Percentiles rank a stretch among this genome's conserved stretches.
These are phyloP conservation scores for Stegastes partitus DNA, from an alignment of 2,113 vertebrate genomes.

Conservation along the genomic window DNA sequence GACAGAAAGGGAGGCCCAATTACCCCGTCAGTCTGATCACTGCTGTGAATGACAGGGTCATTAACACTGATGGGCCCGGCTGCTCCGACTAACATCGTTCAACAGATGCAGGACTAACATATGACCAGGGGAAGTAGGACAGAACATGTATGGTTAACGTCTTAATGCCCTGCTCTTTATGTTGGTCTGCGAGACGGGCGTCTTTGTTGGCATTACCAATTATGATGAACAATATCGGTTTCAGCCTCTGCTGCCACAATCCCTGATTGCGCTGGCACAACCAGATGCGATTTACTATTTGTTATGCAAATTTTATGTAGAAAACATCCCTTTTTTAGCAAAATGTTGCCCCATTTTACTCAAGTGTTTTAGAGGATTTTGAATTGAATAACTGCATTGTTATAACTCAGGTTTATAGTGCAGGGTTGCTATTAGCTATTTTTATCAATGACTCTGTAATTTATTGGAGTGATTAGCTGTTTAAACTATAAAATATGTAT, in stretches of 20 bases:
- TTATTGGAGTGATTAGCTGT: too few species aligned
- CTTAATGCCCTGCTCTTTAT: constrained; percentile 7
- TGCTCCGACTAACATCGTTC: constrained; percentile 45
- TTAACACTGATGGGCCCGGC: constrained; percentile 31
- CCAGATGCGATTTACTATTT: constrained; percentile 8
- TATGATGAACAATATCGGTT: background rate
- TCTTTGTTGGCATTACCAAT: constrained; percentile 7
- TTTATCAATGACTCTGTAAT: background rate
- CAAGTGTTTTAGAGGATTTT: background rate
- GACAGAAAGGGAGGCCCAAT: constrained; percentile 77
- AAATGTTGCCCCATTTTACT: constrained; percentile 3
- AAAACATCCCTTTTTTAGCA: background rate
- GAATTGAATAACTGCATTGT: background rate
- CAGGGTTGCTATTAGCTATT: background rate
- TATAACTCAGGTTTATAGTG: background rate
- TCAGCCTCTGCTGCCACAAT: constrained; percentile 6
- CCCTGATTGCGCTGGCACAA: constrained; percentile 17
- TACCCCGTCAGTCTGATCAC: constrained; percentile 67
- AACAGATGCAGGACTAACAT: constrained; percentile 25
- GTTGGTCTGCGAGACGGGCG: background rate
- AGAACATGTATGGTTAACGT: constrained; percentile 38
- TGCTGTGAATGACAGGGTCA: constrained; percentile 65
- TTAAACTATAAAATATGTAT: too few species aligned
- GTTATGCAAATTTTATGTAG: constrained; percentile 2
- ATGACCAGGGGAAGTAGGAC: constrained; percentile 58